Base-by-base conservation (phyloP, 2,888 invertebrate species). In the Andrena flavipes region DNA sequence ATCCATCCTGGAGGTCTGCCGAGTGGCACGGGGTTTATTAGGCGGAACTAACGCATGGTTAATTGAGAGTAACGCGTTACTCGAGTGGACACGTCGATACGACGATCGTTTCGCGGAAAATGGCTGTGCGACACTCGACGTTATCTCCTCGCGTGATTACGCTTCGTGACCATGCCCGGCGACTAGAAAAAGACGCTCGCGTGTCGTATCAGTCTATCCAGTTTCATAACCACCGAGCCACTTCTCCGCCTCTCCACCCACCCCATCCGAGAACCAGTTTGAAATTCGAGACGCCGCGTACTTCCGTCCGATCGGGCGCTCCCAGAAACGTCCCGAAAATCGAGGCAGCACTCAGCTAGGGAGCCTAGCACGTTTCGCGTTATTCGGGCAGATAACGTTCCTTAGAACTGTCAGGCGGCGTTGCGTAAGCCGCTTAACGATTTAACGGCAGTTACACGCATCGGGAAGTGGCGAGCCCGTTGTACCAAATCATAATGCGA, bases 401-500 rank as follows among this genome's bases (percentile, higher is more conserved):
- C 54, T 71, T 76, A 67, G 69, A 73, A 76, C 68, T 68, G 69
- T 42, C 69, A 23, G 33, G 70, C 23, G 30, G 35, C 78, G 81
- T 60, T 73, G 65, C 56, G 72, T 76, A 85, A 85, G 72, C 84
- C 72, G 78, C 84, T 85, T 85, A 85, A 84, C 80, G 81, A 85
- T 78, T 84, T 85, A 85, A 76, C 70, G 72, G 77, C 26, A 48
- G 75, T 70, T 42, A 76, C 80, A 79, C 73, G 76, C 76, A 76
- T 84, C 80, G 84, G 76, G 73, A 74, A 76, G 68, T 76, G 76
- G 74, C 76, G 80, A 76, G 69, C 69, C 33, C 48, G 67, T 64
- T 78, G 80, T 79, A 64, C 73, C 69, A 71, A 75, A 87, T 82
- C 84, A 82, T 86, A 86, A 87, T 87, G 75, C 86, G 87, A 87